phyloP scores from a whole-genome alignment of 2,888 invertebrate genomes.

The Amitus sp. region DNA sequence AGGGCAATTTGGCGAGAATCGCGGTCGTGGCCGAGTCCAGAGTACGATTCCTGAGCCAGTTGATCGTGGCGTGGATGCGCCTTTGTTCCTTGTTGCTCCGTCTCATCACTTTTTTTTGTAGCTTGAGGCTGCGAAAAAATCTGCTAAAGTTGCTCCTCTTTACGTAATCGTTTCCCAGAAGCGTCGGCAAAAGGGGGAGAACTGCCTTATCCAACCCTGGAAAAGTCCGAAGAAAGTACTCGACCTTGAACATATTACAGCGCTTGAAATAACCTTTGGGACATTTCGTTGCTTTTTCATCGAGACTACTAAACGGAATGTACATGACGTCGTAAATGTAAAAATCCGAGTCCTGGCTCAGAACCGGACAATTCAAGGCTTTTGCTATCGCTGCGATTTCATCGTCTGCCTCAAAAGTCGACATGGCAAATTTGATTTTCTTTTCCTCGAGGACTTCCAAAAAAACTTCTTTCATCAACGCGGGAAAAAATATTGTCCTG shows the following conservation, averaged over 20 bases:
- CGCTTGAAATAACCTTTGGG: constrained; percentile 66
- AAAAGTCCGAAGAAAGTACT: constrained; percentile 75
- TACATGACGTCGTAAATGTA: constrained; percentile 87
- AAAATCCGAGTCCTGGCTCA: constrained; percentile 96
- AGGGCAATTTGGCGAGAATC: constrained; percentile 72
- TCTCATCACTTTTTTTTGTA: constrained; percentile 65
- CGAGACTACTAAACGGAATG: constrained; percentile 79
- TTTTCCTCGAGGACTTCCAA: constrained; percentile 75
- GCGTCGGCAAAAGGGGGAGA: constrained; percentile 82
- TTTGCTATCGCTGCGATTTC: constrained; percentile 86
- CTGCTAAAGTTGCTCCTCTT: constrained; percentile 73
- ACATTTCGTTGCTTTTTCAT: constrained; percentile 62
- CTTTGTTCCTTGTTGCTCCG: constrained; percentile 72
- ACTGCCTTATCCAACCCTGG: constrained; percentile 74
- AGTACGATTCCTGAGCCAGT: constrained; percentile 80
- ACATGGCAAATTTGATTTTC: constrained; percentile 75
- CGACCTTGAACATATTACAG: constrained; percentile 79
- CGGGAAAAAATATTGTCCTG: constrained; percentile 75
- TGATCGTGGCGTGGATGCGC: constrained; percentile 76
- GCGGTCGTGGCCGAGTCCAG: constrained; percentile 76
- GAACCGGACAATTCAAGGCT: constrained; percentile 82
- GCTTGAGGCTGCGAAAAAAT: constrained; percentile 75
- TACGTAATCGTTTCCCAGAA: constrained; percentile 92
- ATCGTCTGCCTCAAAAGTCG: constrained; percentile 90
- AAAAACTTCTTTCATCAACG: constrained; percentile 80